Conservation (phyloP, 2,888 invertebrate genomes). For the Cephus runcator region DNA sequence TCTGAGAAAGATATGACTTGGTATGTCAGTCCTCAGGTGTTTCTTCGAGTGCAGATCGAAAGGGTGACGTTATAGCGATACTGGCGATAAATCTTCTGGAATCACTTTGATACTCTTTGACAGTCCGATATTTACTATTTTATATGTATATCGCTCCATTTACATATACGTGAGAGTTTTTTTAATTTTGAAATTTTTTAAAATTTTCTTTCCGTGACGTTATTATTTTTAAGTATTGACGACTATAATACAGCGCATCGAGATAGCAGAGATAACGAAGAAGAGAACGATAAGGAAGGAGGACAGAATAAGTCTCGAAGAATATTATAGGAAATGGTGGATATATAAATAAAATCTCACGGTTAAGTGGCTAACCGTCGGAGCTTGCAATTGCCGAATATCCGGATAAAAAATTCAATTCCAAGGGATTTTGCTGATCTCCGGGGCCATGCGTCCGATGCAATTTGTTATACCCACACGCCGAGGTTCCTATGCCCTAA, state of each 20-base stretch:
- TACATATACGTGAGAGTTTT: no score
- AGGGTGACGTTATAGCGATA: not conserved
- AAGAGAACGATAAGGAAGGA: not conserved
- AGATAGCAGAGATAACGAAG: not conserved
- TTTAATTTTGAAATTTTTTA: not conserved
- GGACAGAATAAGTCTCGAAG: not conserved
- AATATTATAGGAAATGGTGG: not conserved
- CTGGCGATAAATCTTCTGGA: not conserved
- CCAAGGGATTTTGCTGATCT: conserved; percentile 12
- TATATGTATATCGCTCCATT: no score
- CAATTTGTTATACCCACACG: not conserved
- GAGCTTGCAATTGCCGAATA: conserved; percentile 8
- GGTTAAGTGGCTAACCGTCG: not conserved
- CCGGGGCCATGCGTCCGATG: not conserved
- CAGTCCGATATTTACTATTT: no score
- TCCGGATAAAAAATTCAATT: conserved; percentile 21
- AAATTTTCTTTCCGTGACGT: not conserved
- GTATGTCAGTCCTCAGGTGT: conserved; percentile 29
- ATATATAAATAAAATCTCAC: not conserved
- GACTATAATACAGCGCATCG: not conserved
- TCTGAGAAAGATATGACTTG: conserved; percentile 12
- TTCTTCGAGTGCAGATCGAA: conserved; percentile 13
- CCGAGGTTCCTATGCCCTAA: not conserved
- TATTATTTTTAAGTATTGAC: not conserved
- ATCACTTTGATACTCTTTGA: no score